These are phyloP conservation scores for Lagopus leucura DNA, from an alignment of 2,113 vertebrate genomes.

Conservation along the genomic window DNA sequence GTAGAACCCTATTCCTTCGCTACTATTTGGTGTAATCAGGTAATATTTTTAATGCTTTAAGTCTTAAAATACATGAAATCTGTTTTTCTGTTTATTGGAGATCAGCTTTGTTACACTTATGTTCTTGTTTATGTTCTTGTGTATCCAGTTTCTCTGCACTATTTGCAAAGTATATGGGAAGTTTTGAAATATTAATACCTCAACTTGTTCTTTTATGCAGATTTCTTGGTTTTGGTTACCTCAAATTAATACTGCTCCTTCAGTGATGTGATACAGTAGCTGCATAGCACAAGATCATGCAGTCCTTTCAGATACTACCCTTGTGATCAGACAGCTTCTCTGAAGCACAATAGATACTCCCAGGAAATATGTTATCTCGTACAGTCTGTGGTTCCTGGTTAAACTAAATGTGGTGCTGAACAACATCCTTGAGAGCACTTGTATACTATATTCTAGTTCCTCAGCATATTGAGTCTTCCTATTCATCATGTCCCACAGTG, in stretches of 20 bases:
- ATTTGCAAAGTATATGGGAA: background rate
- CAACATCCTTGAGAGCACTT: constrained; percentile 47
- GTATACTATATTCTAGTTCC: background rate
- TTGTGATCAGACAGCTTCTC: constrained; percentile 10
- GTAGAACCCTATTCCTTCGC: background rate
- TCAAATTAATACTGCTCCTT: background rate
- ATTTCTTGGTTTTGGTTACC: constrained; percentile 8
- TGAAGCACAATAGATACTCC: constrained; percentile 9
- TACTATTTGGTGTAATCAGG: background rate
- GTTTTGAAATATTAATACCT: background rate
- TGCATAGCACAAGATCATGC: background rate
- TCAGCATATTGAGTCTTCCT: constrained; percentile 15
- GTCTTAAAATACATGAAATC: constrained; percentile 1
- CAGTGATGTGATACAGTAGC: background rate
- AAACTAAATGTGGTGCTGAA: constrained; percentile 25
- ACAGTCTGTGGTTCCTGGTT: constrained; percentile 16
- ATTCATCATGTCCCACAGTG: constrained; percentile 52
- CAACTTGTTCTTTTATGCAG: background rate
- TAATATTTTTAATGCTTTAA: constrained; percentile 22
- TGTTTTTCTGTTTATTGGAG: constrained; percentile 32
- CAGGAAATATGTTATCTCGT: constrained; percentile 35
- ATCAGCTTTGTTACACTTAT: constrained; percentile 37
- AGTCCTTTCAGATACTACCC: constrained; percentile 6
- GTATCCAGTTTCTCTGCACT: background rate
- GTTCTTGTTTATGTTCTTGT: background rate